Evolutionary conservation across 2,888 invertebrate genomes (phyloP).

Genomic region (Acanthopleura granulata): DNA sequence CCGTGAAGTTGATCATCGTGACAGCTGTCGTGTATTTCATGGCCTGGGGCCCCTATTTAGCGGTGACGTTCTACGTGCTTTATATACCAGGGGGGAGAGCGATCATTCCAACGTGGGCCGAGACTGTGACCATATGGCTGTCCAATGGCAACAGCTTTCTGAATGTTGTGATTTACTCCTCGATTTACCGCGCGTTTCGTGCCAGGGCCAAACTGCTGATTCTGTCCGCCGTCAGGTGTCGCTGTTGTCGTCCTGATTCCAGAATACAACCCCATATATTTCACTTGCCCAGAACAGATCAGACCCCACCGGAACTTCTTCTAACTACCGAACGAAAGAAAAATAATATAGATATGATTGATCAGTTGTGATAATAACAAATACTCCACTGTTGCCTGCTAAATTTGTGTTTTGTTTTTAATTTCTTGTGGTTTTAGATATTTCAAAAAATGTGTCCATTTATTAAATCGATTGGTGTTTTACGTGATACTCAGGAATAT

Average conservation of each 20-base stretch:
- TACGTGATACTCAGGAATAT: too few species aligned
- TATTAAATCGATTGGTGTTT: too few species aligned
- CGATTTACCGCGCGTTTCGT: slow-evolving; percentile 33
- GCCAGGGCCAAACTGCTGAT: slow-evolving; percentile 22
- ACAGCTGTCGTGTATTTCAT: slow-evolving; percentile 39
- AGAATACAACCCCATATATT: not conserved
- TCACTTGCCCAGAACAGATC: too few species aligned
- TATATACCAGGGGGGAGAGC: slow-evolving; percentile 22
- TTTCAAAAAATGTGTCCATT: too few species aligned
- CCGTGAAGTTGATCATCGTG: slow-evolving; percentile 34
- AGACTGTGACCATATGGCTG: slow-evolving; percentile 36
- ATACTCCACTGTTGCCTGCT: too few species aligned
- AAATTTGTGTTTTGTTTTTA: too few species aligned
- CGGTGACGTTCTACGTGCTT: slow-evolving; percentile 29
- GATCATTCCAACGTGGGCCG: slow-evolving; percentile 23
- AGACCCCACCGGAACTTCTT: too few species aligned
- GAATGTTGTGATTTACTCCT: slow-evolving; percentile 42
- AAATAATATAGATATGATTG: too few species aligned
- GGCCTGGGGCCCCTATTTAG: slow-evolving; percentile 43
- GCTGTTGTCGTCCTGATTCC: not conserved
- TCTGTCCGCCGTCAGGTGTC: not conserved
- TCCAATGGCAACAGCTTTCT: slow-evolving; percentile 43
- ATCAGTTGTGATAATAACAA: too few species aligned
- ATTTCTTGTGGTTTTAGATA: too few species aligned
- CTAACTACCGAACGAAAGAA: too few species aligned